Evolutionary conservation across 2,113 vertebrate genomes (phyloP).

Genomic region (Calonectris borealis): DNA sequence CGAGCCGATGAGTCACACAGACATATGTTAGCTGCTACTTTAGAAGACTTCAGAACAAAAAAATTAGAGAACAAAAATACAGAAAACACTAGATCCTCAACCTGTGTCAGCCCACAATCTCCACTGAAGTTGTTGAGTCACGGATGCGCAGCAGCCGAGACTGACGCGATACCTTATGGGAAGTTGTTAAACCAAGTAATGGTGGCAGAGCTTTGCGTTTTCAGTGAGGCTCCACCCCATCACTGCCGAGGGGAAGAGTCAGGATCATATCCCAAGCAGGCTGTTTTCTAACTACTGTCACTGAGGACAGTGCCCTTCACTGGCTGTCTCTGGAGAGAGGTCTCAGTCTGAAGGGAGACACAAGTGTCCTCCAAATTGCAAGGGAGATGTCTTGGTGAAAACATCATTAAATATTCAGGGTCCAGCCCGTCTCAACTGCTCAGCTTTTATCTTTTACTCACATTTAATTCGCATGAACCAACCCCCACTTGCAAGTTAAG

Average conservation of each 20-base stretch:
- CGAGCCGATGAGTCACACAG: background rate
- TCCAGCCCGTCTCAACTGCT: background rate
- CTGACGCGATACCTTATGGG: fast-evolving
- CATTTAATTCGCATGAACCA: background rate
- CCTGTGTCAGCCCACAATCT: background rate
- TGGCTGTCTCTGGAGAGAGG: background rate
- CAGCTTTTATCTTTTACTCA: background rate
- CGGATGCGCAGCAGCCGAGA: background rate
- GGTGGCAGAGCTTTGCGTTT: background rate
- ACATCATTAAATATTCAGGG: background rate
- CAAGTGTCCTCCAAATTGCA: background rate
- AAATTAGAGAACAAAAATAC: background rate
- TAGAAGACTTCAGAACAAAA: background rate
- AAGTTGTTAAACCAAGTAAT: background rate
- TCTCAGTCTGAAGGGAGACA: background rate
- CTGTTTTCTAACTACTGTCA: background rate
- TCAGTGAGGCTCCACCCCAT: background rate
- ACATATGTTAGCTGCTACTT: background rate
- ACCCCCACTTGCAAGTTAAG: background rate
- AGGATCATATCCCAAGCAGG: background rate
- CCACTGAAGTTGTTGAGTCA: background rate
- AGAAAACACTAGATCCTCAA: background rate
- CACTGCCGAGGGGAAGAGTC: background rate
- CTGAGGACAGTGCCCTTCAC: background rate
- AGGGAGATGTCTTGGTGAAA: background rate